phyloP scores from a whole-genome alignment of 2,888 invertebrate species.

The Dysmachus trigonus region DNA sequence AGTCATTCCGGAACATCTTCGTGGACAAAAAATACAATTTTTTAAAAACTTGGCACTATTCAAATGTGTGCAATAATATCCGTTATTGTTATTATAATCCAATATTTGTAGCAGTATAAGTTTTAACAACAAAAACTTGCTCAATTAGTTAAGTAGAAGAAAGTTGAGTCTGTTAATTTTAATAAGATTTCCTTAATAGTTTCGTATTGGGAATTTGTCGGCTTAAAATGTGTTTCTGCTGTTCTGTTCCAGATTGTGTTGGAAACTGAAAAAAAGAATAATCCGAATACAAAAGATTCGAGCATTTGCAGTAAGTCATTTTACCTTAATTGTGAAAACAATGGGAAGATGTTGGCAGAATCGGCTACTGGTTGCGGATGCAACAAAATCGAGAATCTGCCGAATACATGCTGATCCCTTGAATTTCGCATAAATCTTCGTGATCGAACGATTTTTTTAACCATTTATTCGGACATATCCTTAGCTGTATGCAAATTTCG shows the following conservation, averaged over 20 bases:
- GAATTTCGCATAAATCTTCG: background rate
- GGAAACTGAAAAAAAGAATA: background rate
- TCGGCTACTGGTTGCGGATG: conserved; percentile 16
- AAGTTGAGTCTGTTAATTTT: background rate
- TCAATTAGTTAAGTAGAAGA: background rate
- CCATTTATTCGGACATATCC: background rate
- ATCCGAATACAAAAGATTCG: background rate
- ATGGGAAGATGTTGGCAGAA: conserved; percentile 6
- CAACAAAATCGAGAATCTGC: background rate
- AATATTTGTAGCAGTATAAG: no score
- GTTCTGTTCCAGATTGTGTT: background rate
- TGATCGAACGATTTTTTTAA: background rate
- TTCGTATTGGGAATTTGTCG: background rate
- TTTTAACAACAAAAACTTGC: no score
- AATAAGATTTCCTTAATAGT: background rate
- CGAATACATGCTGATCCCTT: background rate
- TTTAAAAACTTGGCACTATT: no score
- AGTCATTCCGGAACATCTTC: no score
- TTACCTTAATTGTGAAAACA: conserved; percentile 5
- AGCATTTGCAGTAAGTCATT: background rate
- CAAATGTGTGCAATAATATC: no score
- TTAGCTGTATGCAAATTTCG: conserved; percentile 25
- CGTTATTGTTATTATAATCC: no score
- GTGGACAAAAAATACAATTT: no score
- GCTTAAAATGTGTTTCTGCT: background rate